Conservation (phyloP, 2,888 invertebrate species). For the Ormyrus nitidulus region DNA sequence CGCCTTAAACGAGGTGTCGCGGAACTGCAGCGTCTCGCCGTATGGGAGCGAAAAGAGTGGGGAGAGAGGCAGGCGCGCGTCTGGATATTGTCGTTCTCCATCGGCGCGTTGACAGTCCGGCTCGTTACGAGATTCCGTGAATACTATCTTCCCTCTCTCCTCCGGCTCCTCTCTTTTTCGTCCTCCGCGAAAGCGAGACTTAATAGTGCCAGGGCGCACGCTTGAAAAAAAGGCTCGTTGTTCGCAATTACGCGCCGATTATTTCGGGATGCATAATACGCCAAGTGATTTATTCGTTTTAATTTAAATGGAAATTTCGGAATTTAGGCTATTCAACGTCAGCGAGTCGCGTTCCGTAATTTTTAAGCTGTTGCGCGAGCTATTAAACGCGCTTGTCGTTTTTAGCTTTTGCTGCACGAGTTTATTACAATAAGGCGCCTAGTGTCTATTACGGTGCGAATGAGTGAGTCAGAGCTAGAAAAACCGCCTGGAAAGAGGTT, state of each 20-base stretch:
- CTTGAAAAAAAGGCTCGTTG: neutral
- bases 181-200: no score
- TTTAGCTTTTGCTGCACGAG: no score
- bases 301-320: constrained; percentile 2
- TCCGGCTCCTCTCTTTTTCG: constrained; percentile 33
- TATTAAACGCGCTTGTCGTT: no score
- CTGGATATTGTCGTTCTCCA: constrained; percentile 61
- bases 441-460: constrained; percentile 2
- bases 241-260: constrained; percentile 10
- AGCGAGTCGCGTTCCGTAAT: no score
- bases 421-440: constrained; percentile 29
- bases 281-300: constrained; percentile 6
- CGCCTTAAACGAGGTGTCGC: constrained; percentile 45
- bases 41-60: no score
- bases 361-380: no score
- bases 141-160: constrained; percentile 62
- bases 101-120: constrained; percentile 57
- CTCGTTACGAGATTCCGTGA: constrained; percentile 69
- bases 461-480: neutral
- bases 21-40: neutral
- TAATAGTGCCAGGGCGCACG: neutral
- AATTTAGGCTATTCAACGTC: no score
- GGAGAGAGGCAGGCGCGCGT: constrained; percentile 26
- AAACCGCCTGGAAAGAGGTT: constrained; percentile 29
- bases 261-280: no score